phyloP scores from a whole-genome alignment of 2,113 vertebrate species.

The Kryptolebias marmoratus region DNA sequence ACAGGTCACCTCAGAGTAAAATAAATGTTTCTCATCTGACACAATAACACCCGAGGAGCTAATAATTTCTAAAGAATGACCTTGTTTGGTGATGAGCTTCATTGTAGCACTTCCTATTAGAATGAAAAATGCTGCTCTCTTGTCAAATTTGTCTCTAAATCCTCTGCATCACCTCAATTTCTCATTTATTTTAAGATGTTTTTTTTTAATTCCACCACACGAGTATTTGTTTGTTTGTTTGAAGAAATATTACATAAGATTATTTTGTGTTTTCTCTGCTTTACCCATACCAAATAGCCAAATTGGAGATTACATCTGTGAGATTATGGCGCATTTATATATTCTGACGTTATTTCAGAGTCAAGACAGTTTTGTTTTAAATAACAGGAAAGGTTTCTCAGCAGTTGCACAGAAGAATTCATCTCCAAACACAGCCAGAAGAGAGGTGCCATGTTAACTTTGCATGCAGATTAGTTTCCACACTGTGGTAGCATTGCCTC shows the following conservation, averaged over 20 bases:
- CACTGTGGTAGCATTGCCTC: constrained; percentile 33
- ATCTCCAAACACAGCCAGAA: constrained; percentile 10
- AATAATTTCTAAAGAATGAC: not conserved
- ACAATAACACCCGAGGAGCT: not conserved
- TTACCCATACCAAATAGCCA: not conserved
- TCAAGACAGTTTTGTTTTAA: constrained; percentile 4
- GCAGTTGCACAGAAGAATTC: not conserved
- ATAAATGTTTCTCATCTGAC: not conserved
- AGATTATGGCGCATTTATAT: not conserved
- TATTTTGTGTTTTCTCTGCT: not conserved
- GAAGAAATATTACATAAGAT: not conserved
- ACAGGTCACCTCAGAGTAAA: not conserved
- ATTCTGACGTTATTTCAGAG: constrained; percentile 16
- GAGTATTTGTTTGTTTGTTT: not conserved
- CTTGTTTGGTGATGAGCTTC: not conserved
- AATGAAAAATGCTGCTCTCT: not conserved
- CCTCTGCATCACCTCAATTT: too few relatives aligned
- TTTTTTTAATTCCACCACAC: not conserved
- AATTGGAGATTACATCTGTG: not conserved
- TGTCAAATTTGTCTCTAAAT: not conserved
- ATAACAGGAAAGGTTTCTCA: constrained; percentile 11
- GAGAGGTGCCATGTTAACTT: constrained; percentile 37
- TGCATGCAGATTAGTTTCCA: constrained; percentile 43
- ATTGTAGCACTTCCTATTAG: not conserved
- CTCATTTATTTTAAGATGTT: not conserved